Percentiles rank a stretch among this genome's conserved stretches.
Conservation (phyloP, 2,888 invertebrate genomes). For the Polydrusus pterygomalis region DNA sequence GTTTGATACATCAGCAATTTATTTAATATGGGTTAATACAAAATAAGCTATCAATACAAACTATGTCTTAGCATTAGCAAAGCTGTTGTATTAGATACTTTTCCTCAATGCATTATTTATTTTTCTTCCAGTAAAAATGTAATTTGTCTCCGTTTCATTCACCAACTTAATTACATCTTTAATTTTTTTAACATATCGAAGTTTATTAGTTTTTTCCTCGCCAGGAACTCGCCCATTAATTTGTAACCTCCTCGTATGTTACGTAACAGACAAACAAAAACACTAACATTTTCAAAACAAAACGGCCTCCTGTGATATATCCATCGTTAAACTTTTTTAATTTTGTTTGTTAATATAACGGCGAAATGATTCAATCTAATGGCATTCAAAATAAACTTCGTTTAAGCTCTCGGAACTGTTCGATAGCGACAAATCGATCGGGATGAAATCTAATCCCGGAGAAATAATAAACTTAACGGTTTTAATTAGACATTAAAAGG, state of each 20-base stretch:
- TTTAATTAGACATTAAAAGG: constrained; percentile 40
- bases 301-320: constrained; percentile 9
- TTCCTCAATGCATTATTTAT: no score
- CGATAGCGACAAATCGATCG: constrained; percentile 29
- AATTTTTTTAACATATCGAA: no score
- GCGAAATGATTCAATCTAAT: constrained; percentile 28
- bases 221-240: no score
- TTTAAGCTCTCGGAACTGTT: constrained; percentile 4
- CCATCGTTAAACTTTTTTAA: constrained; percentile 3
- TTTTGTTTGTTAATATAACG: constrained; percentile 13
- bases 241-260: background rate
- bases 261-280: background rate
- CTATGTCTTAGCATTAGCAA: no score
- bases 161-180: no score
- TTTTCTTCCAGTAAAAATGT: no score
- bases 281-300: background rate
- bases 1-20: no score
- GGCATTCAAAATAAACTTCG: constrained; percentile 32
- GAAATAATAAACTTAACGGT: constrained; percentile 39
- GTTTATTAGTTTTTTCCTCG: no score
- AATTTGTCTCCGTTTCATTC: no score
- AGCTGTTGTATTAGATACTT: no score
- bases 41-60: no score
- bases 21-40: no score
- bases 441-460: constrained; percentile 41